Conservation (phyloP, 2,888 invertebrate species). For the Hirtodrosophila alboralis region DNA sequence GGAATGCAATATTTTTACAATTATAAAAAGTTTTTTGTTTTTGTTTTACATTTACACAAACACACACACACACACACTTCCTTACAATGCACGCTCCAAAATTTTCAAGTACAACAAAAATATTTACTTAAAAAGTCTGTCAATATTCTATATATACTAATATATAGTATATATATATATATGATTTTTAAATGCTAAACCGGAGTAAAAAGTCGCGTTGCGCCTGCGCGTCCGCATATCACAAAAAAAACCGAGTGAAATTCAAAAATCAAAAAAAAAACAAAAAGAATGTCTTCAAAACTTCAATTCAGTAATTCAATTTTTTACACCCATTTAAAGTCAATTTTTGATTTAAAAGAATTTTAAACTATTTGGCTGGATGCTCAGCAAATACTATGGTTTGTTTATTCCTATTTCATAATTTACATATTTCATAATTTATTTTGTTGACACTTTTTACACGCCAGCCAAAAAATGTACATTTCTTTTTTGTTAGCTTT, state of each 20-base stretch:
- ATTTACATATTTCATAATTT: slow-evolving; percentile 26
- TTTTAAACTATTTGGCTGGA: neutral
- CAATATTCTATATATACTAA: slow-evolving; percentile 43
- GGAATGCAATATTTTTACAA: slow-evolving; percentile 40
- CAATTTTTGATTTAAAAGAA: too few species aligned
- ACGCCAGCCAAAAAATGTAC: slow-evolving; percentile 4
- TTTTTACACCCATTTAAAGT: neutral
- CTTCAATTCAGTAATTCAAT: slow-evolving; percentile 20
- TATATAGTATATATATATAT: slow-evolving; percentile 43
- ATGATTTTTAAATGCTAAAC: slow-evolving; percentile 48
- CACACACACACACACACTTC: slow-evolving; percentile 1
- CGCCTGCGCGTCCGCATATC: slow-evolving; percentile 65
- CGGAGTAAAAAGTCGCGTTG: slow-evolving; percentile 60
- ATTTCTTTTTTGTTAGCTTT: slow-evolving; percentile 22
- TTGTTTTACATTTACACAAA: too few species aligned
- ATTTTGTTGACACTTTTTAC: slow-evolving; percentile 28
- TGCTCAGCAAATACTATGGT: slow-evolving; percentile 27
- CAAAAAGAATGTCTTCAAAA: slow-evolving; percentile 43
- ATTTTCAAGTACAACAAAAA: slow-evolving; percentile 67
- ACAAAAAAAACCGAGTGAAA: slow-evolving; percentile 29
- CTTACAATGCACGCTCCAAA: slow-evolving; percentile 64
- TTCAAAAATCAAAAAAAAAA: slow-evolving; percentile 23
- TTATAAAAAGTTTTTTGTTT: slow-evolving; percentile 20
- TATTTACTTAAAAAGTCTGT: slow-evolving; percentile 67
- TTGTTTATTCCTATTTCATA: slow-evolving; percentile 23